Evolutionary conservation across 2,797 vertebrate species (phyloP).

Genomic region (Philypnodon macrostomus): DNA sequence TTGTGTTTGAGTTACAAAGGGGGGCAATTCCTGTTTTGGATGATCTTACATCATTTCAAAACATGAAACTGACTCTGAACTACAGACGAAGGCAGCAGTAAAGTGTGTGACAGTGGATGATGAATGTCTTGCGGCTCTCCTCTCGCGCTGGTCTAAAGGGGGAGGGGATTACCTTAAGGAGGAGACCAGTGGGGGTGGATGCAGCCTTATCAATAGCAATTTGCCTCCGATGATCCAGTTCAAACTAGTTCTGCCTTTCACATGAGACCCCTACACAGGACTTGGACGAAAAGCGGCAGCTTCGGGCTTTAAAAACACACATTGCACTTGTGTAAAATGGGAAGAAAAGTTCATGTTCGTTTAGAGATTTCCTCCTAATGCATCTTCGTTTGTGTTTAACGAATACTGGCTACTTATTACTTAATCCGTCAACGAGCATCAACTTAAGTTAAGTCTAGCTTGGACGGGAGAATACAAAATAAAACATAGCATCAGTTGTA

Average conservation of each 20-base stretch:
- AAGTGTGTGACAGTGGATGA: constrained; percentile 5
- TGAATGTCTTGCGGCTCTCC: constrained; percentile 9
- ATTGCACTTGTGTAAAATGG: background rate
- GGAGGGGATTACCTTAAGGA: constrained; percentile 39
- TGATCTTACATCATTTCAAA: constrained; percentile 2
- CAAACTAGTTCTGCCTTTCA: constrained; percentile 71
- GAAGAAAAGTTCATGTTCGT: background rate
- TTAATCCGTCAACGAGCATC: no score
- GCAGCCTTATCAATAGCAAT: constrained; percentile 63
- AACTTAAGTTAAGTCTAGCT: no score
- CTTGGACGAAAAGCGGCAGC: constrained; percentile 10
- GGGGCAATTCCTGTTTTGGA: background rate
- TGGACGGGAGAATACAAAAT: no score
- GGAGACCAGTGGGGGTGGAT: constrained; percentile 49
- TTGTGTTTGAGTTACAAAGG: background rate
- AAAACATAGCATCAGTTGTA: no score
- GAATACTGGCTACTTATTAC: no score
- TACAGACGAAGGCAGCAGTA: background rate
- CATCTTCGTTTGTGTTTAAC: no score
- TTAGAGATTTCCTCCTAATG: no score
- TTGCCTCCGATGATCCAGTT: constrained; percentile 68
- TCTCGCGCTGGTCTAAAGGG: constrained; percentile 3
- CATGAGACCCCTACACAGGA: constrained; percentile 15
- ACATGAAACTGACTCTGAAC: background rate
- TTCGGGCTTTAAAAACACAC: background rate